These are phyloP conservation scores for Echiichthys vipera DNA, from an alignment of 2,797 vertebrate species.

Conservation along the genomic window DNA sequence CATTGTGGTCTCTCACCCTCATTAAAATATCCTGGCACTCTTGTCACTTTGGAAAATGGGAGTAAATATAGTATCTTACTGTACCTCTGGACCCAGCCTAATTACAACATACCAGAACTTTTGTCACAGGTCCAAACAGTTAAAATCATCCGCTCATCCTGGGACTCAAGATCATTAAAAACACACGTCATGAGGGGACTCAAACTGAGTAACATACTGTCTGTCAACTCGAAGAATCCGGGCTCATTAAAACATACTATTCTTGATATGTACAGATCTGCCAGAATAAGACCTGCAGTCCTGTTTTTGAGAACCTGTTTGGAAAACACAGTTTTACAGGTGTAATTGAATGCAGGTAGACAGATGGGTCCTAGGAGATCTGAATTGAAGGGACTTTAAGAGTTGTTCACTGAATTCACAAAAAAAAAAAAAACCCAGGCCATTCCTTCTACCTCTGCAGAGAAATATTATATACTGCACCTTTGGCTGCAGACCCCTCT, in stretches of 20 bases:
- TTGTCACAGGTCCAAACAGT: constrained; percentile 50
- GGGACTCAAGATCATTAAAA: constrained; percentile 64
- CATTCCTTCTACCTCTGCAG: neutral
- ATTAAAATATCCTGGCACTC: constrained; percentile 55
- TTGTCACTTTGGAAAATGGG: constrained; percentile 44
- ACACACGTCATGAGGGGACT: constrained; percentile 34
- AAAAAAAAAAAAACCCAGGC: too few species aligned
- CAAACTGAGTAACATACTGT: constrained; percentile 38
- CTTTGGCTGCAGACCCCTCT: constrained; percentile 47
- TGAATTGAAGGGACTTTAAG: neutral
- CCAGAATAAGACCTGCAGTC: neutral
- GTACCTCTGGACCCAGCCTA: constrained; percentile 36
- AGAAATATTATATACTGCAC: constrained; percentile 25
- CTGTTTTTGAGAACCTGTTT: constrained; percentile 23
- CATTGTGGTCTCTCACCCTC: constrained; percentile 29
- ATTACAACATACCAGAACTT: constrained; percentile 59
- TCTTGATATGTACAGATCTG: constrained; percentile 29
- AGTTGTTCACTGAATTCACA: neutral
- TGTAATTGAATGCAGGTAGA: constrained; percentile 24
- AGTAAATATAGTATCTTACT: constrained; percentile 51
- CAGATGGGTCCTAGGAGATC: neutral
- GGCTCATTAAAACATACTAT: constrained; percentile 63
- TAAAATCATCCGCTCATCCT: constrained; percentile 30
- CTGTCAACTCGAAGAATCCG: constrained; percentile 42
- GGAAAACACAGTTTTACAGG: constrained; percentile 10